phyloP scores from a whole-genome alignment of 1,140 invertebrate genomes.

The Leptopilina clavipes region DNA sequence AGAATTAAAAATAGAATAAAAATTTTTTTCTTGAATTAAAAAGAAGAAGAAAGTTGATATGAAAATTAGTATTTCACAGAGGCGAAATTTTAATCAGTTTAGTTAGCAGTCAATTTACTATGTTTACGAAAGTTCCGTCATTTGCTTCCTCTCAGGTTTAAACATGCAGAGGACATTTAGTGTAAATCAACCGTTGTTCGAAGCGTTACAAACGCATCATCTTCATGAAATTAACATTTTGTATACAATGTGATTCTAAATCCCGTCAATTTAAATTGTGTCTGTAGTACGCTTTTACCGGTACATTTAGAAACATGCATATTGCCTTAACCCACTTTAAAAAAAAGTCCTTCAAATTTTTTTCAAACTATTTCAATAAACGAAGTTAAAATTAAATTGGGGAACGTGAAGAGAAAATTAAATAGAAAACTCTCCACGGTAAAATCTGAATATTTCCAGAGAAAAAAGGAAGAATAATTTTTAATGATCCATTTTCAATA shows the following conservation, averaged over 20 bases:
- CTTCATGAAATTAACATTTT: conserved; percentile 38
- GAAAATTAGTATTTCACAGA: no score
- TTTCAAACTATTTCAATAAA: no score
- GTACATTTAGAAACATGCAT: neutral
- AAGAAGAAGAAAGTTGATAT: no score
- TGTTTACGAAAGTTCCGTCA: neutral
- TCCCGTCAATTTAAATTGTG: neutral
- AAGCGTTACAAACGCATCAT: conserved; percentile 52
- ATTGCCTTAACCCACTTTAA: neutral
- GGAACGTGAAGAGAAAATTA: no score
- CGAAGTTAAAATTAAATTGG: no score
- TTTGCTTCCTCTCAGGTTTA: conserved; percentile 19
- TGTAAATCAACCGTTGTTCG: conserved; percentile 30
- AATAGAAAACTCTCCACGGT: no score
- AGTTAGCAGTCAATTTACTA: neutral
- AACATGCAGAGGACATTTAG: conserved; percentile 32
- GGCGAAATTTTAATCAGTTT: neutral
- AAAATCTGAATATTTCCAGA: no score
- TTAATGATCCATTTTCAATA: no score
- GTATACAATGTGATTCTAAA: neutral
- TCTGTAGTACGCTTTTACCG: neutral
- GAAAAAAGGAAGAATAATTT: no score
- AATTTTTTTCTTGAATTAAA: no score
- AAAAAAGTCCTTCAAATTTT: no score
- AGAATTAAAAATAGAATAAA: no score